Evolutionary conservation across 1,140 invertebrate genomes (phyloP).

Genomic region (Drosophila lowei): DNA sequence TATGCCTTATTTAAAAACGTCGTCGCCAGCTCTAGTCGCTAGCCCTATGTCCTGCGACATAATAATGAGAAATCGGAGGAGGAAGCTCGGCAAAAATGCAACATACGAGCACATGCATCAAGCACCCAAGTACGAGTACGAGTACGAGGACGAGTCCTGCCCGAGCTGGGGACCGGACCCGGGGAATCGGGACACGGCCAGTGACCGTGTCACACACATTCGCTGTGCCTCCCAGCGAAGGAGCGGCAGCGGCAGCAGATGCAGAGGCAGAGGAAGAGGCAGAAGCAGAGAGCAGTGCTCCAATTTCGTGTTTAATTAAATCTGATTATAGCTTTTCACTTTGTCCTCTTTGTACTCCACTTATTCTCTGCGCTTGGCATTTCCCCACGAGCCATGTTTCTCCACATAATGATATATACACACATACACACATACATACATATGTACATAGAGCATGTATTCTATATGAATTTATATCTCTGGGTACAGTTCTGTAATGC

Average conservation of each 20-base stretch:
- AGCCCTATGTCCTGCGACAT: constrained; percentile 52
- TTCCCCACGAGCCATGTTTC: constrained; percentile 14
- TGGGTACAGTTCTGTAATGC: too few relatives aligned
- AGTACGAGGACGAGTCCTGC: too few relatives aligned
- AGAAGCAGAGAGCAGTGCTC: constrained; percentile 31
- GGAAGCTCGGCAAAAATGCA: constrained; percentile 45
- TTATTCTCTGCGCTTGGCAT: constrained; percentile 37
- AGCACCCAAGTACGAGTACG: constrained; percentile 19
- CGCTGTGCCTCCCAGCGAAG: constrained; percentile 44
- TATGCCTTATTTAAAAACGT: too few relatives aligned
- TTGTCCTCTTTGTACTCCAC: constrained; percentile 37
- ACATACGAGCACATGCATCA: constrained; percentile 37
- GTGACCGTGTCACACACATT: constrained; percentile 59
- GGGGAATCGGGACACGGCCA: constrained; percentile 31
- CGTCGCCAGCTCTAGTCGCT: not conserved
- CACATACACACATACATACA: too few relatives aligned
- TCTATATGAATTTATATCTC: too few relatives aligned
- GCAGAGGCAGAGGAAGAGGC: too few relatives aligned
- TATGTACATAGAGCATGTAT: not conserved
- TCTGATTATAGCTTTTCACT: constrained; percentile 77
- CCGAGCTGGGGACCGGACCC: constrained; percentile 15
- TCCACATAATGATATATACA: too few relatives aligned
- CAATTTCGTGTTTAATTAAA: constrained; percentile 80
- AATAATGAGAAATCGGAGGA: constrained; percentile 75
- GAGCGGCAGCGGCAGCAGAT: constrained; percentile 1